Percentiles rank a stretch among this genome's conserved stretches.
phyloP scores from a whole-genome alignment of 2,797 vertebrate species.

The Varecia variegata region DNA sequence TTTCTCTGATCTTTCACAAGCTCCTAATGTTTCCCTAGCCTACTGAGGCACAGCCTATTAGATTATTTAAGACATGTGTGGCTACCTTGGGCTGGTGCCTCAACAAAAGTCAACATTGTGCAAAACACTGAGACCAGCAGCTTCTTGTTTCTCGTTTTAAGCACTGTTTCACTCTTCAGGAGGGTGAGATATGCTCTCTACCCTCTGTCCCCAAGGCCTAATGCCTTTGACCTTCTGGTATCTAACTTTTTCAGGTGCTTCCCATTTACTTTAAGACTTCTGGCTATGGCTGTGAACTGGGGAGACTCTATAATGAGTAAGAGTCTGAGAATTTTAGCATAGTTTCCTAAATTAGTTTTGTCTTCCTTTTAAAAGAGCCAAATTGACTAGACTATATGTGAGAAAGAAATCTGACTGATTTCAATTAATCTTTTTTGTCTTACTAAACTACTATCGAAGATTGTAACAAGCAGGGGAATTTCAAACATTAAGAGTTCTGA shows the following conservation, averaged over 20 bases:
- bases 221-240: background rate
- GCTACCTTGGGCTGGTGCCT: background rate
- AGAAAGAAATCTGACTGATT: background rate
- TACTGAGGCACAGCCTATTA: background rate
- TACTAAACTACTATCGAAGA: background rate
- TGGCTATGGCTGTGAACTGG: background rate
- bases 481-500: background rate
- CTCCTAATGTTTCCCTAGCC: background rate
- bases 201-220: background rate
- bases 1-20: background rate
- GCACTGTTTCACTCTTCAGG: background rate
- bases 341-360: slow-evolving; percentile 12
- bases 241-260: background rate
- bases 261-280: background rate
- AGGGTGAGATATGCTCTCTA: background rate
- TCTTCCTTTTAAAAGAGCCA: background rate
- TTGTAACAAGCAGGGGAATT: background rate
- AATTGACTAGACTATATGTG: background rate
- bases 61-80: background rate
- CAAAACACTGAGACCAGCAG: background rate
- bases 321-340: background rate
- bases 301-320: background rate
- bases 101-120: background rate
- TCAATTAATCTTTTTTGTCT: background rate
- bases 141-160: background rate